Percentiles rank a stretch among this genome's conserved stretches.
Evolutionary conservation across 2,113 vertebrate species (phyloP).

Genomic region (Trachemys scripta): DNA sequence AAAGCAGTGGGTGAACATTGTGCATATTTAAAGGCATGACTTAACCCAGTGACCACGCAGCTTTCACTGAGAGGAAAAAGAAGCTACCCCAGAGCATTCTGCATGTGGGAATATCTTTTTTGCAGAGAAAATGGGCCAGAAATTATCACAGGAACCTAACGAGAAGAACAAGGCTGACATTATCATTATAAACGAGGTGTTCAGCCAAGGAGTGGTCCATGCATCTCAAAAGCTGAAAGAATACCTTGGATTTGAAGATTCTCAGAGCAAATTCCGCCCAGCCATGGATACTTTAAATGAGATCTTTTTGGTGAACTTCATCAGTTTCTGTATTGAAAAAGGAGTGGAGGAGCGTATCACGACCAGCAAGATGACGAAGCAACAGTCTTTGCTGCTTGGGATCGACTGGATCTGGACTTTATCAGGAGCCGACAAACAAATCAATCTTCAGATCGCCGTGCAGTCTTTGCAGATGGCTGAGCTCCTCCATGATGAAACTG

Average conservation of each 20-base stretch:
- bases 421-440: slow-evolving; percentile 54
- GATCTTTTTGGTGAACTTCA: slow-evolving; percentile 76
- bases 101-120: neutral
- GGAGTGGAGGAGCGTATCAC: slow-evolving; percentile 25
- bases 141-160: neutral
- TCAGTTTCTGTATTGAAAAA: slow-evolving; percentile 69
- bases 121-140: slow-evolving; percentile 68
- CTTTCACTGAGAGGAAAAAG: neutral
- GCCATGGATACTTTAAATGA: slow-evolving; percentile 45
- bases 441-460: slow-evolving; percentile 54
- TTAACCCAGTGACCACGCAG: neutral
- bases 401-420: slow-evolving; percentile 75
- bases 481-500: rapidly evolving
- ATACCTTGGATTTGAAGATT: slow-evolving; percentile 75
- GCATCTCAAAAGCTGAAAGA: slow-evolving; percentile 70
- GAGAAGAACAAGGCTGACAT: slow-evolving; percentile 43
- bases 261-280: slow-evolving; percentile 63
- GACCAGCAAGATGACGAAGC: slow-evolving; percentile 74
- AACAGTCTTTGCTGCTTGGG: slow-evolving; percentile 69
- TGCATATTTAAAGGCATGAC: neutral
- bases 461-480: slow-evolving; percentile 61
- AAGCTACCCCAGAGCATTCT: neutral
- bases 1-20: neutral
- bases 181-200: slow-evolving; percentile 45
- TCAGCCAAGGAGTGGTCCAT: slow-evolving; percentile 54